Base-by-base conservation (phyloP, 2,888 invertebrate species). In the Blomia tropicalis region DNA sequence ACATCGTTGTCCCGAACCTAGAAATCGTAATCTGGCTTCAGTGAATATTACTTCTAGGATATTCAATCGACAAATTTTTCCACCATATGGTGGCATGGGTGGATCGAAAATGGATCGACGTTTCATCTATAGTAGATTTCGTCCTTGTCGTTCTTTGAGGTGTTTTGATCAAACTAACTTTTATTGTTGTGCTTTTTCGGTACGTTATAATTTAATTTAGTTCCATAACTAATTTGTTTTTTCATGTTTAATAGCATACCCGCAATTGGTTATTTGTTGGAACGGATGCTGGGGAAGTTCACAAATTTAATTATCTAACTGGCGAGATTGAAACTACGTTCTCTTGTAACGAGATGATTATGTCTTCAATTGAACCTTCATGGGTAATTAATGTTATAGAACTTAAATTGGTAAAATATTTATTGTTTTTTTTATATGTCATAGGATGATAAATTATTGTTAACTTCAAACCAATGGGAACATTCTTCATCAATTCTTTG, bases 1-100 rank as follows among this genome's bases (percentile, higher is more conserved):
- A 0, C 96, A 98, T 77, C 87, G 89, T 71, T 98, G 96, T 75
- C 96, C 96, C 0, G 89, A 89, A 75, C 85, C 86, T 0, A 81
- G 82, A 70, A 81, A 82, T 59, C 79, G 79, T 69, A 79, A 79
- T 69, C 77, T 78, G 56, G 79, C 80, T 0, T 82, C 84, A 17
- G 75, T 77, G n/a, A 90, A 87, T 77, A 80, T 87, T 65, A 80
- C 83, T 1, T 77, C 82, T 69, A 75, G 85, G 43, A 73, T 78
- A 64, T 77, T 79, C 30, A 75, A 79, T 65, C 75, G 81, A 58
- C 76, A 79, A 70, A 73, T 79, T 11, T 68, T 68, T 59, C 75
- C 76, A 23, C 70, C 69, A 30, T 71, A 69, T 70, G 78, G 75
- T 54, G 81, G 74, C 22, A 75, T 76, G 44, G 76, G 75, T 62